These are phyloP conservation scores for Anaspis maculata DNA, from an alignment of 2,888 invertebrate genomes.

Conservation along the genomic window DNA sequence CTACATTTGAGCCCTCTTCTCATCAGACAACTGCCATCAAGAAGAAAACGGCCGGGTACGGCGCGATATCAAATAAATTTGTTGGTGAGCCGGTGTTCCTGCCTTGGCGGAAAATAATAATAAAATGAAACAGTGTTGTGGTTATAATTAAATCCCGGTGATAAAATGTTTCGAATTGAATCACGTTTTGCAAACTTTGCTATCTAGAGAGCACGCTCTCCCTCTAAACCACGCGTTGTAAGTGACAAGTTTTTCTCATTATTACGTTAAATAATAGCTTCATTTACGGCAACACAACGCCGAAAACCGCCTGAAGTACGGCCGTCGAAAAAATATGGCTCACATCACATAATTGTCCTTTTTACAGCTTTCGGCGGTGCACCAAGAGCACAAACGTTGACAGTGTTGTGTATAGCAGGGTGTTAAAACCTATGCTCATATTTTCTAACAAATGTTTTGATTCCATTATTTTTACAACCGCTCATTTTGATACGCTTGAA, in stretches of 20 bases:
- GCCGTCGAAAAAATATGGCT: constrained; percentile 11
- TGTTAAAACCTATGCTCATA: too few species aligned
- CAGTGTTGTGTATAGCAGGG: too few species aligned
- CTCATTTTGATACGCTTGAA: too few species aligned
- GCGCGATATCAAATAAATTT: too few species aligned
- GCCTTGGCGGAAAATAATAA: too few species aligned
- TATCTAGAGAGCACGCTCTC: constrained; percentile 9
- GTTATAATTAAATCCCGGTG: constrained; percentile 9
- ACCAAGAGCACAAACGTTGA: too few species aligned
- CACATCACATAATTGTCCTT: constrained; percentile 12
- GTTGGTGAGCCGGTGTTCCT: too few species aligned
- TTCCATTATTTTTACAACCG: too few species aligned
- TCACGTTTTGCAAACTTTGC: constrained; percentile 15
- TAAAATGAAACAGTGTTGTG: background rate
- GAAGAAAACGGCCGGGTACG: too few species aligned
- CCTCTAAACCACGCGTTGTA: constrained; percentile 10
- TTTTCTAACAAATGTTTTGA: too few species aligned
- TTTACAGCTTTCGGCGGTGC: constrained; percentile 9
- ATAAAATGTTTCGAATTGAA: constrained; percentile 14
- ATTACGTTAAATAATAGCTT: constrained; percentile 17
- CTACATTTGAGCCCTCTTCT: too few species aligned
- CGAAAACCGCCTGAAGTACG: constrained; percentile 6
- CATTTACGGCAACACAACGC: constrained; percentile 10
- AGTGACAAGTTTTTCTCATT: constrained; percentile 16
- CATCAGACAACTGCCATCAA: too few species aligned